These are phyloP conservation scores for Sphaerophoria rueppellii DNA, from an alignment of 2,888 invertebrate genomes.

Conservation along the genomic window DNA sequence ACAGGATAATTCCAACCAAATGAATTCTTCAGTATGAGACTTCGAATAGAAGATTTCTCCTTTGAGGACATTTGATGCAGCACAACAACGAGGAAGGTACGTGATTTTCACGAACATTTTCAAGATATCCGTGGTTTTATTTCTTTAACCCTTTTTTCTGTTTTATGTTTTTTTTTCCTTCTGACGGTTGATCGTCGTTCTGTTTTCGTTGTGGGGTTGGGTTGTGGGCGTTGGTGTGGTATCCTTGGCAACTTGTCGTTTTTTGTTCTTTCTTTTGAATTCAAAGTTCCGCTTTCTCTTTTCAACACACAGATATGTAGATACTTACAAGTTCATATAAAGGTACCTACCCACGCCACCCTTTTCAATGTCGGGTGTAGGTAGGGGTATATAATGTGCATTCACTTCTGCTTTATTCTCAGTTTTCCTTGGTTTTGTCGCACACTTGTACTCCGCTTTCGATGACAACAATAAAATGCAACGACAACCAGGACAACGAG, in stretches of 20 bases:
- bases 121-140: constrained; percentile 30
- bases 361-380: constrained; percentile 35
- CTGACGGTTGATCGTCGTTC: background rate
- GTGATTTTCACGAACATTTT: constrained; percentile 50
- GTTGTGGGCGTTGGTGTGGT: background rate
- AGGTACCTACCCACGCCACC: background rate
- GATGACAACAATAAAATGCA: constrained; percentile 47
- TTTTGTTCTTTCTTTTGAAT: constrained; percentile 14
- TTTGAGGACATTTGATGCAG: constrained; percentile 36
- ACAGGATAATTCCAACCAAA: constrained; percentile 18
- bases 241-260: constrained; percentile 27
- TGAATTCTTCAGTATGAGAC: constrained; percentile 32
- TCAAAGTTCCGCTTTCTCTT: constrained; percentile 35
- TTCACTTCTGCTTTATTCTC: constrained; percentile 47
- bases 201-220: background rate
- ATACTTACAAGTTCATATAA: constrained; percentile 1
- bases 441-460: background rate
- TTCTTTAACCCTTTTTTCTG: constrained; percentile 36
- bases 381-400: constrained; percentile 33
- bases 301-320: background rate
- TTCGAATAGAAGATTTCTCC: background rate
- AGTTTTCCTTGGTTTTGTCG: constrained; percentile 34
- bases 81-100: constrained; percentile 33
- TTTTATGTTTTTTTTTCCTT: background rate
- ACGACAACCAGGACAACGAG: constrained; percentile 3